Conservation (phyloP, 1,140 invertebrate genomes). For the Drosophila cardini region DNA sequence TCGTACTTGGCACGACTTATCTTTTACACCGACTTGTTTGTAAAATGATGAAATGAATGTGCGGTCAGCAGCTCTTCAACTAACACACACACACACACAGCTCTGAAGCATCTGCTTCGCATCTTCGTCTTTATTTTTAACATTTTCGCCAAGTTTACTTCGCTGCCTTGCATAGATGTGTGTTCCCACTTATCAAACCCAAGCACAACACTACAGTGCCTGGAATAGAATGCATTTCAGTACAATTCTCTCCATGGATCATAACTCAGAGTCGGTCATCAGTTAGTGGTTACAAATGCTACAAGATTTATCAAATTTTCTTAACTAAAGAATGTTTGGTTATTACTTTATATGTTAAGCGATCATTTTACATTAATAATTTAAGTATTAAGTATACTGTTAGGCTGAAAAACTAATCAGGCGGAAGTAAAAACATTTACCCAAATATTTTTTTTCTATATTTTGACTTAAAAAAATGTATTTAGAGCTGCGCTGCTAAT, state of each 20-base stretch:
- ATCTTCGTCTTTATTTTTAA: conserved; percentile 16
- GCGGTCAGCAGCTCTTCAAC: conserved; percentile 67
- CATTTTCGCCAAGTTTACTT: conserved; percentile 47
- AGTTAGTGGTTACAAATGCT: conserved; percentile 50
- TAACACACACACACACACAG: conserved; percentile 1
- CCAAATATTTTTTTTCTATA: too few species aligned
- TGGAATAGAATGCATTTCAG: conserved; percentile 6
- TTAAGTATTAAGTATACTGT: too few species aligned
- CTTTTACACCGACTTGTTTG: conserved; percentile 78
- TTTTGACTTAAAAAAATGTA: too few species aligned
- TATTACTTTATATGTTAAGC: too few species aligned
- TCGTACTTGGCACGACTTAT: conserved; percentile 76
- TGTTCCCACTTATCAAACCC: neutral
- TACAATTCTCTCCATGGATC: conserved; percentile 26
- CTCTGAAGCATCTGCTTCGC: conserved; percentile 20
- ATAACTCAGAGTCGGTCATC: conserved; percentile 44
- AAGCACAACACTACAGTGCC: conserved; percentile 5
- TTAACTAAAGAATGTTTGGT: conserved; percentile 1
- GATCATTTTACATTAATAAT: too few species aligned
- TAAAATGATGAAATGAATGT: conserved; percentile 80
- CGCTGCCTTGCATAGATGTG: conserved; percentile 20
- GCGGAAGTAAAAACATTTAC: too few species aligned
- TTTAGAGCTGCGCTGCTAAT: neutral
- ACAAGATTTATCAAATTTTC: conserved; percentile 31
- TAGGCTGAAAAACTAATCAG: too few species aligned